Conservation (phyloP, 2,888 invertebrate species). For the Hecatera dysodea region DNA sequence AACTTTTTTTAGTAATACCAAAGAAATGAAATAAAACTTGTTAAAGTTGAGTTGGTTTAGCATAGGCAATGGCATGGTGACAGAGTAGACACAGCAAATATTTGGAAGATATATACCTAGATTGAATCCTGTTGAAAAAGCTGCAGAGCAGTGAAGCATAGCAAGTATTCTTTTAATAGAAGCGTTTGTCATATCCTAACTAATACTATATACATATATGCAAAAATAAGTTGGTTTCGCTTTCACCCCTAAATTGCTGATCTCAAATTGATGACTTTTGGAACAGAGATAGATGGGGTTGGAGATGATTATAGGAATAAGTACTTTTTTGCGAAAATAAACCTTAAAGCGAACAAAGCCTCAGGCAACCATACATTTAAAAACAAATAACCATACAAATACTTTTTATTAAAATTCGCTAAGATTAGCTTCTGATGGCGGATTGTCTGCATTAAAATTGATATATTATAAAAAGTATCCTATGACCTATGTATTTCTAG, state of each 20-base stretch:
- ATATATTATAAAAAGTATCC: background rate
- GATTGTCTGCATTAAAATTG: background rate
- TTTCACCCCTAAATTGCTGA: too few relatives aligned
- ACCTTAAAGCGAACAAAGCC: too few relatives aligned
- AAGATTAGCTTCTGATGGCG: background rate
- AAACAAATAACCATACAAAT: too few relatives aligned
- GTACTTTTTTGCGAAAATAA: too few relatives aligned
- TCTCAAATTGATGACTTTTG: too few relatives aligned
- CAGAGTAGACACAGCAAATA: background rate
- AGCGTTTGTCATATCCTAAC: background rate
- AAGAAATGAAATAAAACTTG: background rate
- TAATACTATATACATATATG: too few relatives aligned
- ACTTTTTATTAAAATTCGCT: too few relatives aligned
- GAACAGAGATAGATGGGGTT: too few relatives aligned
- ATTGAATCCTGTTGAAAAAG: background rate
- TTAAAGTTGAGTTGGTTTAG: background rate
- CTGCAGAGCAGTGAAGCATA: background rate
- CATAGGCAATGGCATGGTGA: background rate
- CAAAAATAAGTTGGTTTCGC: too few relatives aligned
- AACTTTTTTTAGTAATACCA: background rate
- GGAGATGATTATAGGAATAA: too few relatives aligned
- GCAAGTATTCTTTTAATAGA: background rate
- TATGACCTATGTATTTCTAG: background rate
- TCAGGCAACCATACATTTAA: too few relatives aligned
- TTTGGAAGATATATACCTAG: background rate